A percentile compares a stretch with the other conserved stretches of the same genome.
Conservation (phyloP, 2,888 invertebrate species). For the Altica lythri region DNA sequence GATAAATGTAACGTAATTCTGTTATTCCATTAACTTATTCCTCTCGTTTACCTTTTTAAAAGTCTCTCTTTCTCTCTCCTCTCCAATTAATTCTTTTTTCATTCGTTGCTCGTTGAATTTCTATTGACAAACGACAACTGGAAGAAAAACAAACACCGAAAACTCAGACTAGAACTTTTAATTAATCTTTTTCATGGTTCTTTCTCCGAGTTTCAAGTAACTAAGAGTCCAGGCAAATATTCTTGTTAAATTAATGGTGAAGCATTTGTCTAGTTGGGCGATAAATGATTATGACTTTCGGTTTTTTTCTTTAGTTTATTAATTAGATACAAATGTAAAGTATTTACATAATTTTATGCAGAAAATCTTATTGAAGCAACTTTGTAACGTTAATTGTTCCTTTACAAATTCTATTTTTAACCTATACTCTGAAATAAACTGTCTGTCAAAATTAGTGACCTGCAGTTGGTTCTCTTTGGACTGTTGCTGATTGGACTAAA, state of each 20-base stretch:
- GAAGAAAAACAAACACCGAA: slow-evolving; percentile 11
- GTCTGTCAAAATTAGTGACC: too few relatives aligned
- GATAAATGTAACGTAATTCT: slow-evolving; percentile 3
- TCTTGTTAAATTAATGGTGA: slow-evolving; percentile 4
- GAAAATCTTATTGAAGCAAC: too few relatives aligned
- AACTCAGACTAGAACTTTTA: slow-evolving; percentile 9
- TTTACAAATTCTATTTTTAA: too few relatives aligned
- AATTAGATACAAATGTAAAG: too few relatives aligned
- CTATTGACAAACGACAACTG: slow-evolving; percentile 19
- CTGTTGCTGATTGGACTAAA: too few relatives aligned
- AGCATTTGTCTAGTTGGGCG: neutral
- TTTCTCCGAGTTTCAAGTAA: slow-evolving; percentile 8
- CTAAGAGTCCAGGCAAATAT: slow-evolving; percentile 4
- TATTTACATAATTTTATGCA: too few relatives aligned
- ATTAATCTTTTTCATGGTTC: slow-evolving; percentile 12
- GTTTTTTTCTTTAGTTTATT: neutral
- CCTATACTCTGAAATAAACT: too few relatives aligned
- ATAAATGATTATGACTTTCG: slow-evolving; percentile 5
- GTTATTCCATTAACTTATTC: slow-evolving; percentile 8
- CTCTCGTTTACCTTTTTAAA: slow-evolving; percentile 12
- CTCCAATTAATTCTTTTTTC: slow-evolving; percentile 18
- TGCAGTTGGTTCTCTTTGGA: too few relatives aligned
- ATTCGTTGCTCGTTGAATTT: slow-evolving; percentile 10
- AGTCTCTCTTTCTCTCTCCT: slow-evolving; percentile 8
- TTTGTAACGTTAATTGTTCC: too few relatives aligned